Conservation (phyloP, 35 echinoderm and acorn worm genomes). For the Heliocidaris tuberculata region DNA sequence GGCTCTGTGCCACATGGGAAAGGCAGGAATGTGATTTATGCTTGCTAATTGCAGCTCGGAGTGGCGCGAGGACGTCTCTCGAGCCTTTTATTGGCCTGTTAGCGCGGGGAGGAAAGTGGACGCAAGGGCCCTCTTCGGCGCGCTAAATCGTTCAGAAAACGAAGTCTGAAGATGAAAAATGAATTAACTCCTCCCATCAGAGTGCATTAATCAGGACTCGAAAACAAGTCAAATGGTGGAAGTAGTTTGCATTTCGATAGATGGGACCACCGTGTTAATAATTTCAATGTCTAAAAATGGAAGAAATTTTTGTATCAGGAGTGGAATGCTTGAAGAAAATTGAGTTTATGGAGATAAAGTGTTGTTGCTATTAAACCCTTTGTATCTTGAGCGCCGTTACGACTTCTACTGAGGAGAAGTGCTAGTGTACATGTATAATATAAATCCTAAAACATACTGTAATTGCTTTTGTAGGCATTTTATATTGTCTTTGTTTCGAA, state of each 20-base stretch:
- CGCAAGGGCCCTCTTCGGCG: not conserved
- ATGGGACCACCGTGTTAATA: not conserved
- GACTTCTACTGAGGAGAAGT: too few species aligned
- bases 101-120: not conserved
- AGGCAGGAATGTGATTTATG: conserved; percentile 3
- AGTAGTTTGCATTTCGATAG: not conserved
- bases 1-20: not conserved
- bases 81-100: not conserved
- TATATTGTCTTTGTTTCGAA: too few species aligned
- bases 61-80: not conserved
- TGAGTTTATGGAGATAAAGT: too few species aligned
- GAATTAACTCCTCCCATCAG: not conserved
- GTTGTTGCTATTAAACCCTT: too few species aligned
- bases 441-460: too few species aligned
- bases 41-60: not conserved
- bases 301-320: too few species aligned
- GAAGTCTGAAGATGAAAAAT: too few species aligned
- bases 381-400: too few species aligned
- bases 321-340: too few species aligned
- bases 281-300: too few species aligned
- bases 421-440: too few species aligned
- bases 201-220: not conserved
- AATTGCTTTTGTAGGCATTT: too few species aligned
- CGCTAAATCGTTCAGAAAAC: not conserved
- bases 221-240: not conserved